These are phyloP conservation scores for Dermochelys coriacea DNA, from an alignment of 2,797 vertebrate species.

Conservation along the genomic window DNA sequence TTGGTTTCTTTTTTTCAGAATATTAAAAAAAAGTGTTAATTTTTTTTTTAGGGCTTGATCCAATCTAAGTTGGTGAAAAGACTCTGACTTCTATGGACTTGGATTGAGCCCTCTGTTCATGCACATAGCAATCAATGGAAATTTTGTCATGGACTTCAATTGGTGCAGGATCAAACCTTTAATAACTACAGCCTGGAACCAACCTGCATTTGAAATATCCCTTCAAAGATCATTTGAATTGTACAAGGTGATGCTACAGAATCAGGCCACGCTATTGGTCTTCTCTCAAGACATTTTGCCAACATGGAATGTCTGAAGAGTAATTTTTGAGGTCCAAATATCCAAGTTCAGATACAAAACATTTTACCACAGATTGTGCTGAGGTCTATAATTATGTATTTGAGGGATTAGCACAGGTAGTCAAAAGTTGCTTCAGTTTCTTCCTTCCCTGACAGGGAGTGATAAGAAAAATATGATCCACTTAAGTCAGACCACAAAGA, in stretches of 20 bases:
- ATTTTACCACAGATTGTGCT: background rate
- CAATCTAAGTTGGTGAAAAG: background rate
- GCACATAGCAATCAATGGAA: background rate
- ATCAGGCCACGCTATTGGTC: background rate
- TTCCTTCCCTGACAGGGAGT: background rate
- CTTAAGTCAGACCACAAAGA: background rate
- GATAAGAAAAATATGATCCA: background rate
- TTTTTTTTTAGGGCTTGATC: background rate
- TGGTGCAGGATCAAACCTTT: background rate
- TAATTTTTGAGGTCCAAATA: background rate
- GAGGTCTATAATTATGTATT: background rate
- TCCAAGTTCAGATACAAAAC: background rate
- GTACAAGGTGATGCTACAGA: background rate
- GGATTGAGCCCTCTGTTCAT: background rate
- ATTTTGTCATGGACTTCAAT: background rate
- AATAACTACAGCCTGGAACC: background rate
- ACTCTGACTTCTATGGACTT: background rate
- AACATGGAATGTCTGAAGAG: background rate
- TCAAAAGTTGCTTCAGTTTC: background rate
- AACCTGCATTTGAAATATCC: background rate
- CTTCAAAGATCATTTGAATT: background rate
- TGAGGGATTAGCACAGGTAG: background rate
- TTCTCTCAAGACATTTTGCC: background rate
- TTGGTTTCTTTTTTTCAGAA: background rate
- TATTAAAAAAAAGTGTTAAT: background rate